Base-by-base conservation (phyloP, 2,797 vertebrate species). In the Xenopus petersii region DNA sequence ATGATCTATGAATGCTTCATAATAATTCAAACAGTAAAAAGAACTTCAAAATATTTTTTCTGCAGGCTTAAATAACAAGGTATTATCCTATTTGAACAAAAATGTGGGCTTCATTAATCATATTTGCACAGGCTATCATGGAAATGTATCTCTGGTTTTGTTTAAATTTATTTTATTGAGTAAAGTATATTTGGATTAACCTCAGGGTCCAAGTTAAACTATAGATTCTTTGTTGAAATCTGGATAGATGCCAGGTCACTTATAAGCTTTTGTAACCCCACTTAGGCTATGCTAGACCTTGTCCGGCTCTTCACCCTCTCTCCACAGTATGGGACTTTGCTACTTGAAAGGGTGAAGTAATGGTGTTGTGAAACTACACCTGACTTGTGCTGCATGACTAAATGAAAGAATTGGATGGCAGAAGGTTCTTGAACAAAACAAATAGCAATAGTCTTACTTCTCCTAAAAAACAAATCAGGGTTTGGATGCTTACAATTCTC, bases 91-190 rank as follows among this genome's bases (percentile, higher is more conserved):
- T 80, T 84, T 81, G 82, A 83, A 80, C 59, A 82, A 74, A 85
- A 87, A 75, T 71, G 69, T 80, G 78, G 80, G 46, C 80, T 83
- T 81, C 83, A 85, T 85, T 87, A 88, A 86, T 86, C 81, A 82
- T 86, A 85, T 88, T 87, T 87, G 78, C 78, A 79, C 81, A 83
- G 85, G 63, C 66, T 79, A 88, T 85, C 83, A 82, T 82, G 80
- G 79, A 87, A 86, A 87, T 85, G 82, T 9, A 82, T 85, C 84
- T 87, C 83, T 85, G 81, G 84, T 83, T 83, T 81, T 84, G 83
- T 85, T 81, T 81, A 80, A 84, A 81, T 85, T 83, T 81, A 85
- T 86, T 87, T 80, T 81, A 81, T 81, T 77, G 64, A 86, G 81
- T 46, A 84, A 85, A 84, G 75, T 80, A 81, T 83, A 82, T 82